Evolutionary conservation across 2,888 invertebrate genomes (phyloP), one percentile per base, ranked within the genome.

Genomic region (Sesia bembeciformis): DNA sequence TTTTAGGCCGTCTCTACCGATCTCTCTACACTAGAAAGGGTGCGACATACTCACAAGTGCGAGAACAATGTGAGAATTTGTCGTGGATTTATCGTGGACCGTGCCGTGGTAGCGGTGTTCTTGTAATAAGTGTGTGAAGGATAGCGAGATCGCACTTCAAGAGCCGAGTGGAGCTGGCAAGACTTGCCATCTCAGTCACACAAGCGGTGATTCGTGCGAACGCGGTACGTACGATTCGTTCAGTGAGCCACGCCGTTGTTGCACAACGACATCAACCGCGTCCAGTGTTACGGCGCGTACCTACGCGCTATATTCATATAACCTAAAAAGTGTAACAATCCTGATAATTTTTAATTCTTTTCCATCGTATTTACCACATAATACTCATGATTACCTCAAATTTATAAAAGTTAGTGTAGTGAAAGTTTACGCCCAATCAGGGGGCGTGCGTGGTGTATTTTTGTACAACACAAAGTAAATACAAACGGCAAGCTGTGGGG

Each of bases 401-500:
- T 84, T 84, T 76, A 79, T 89, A 87, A 72, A 40, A 78, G 80
- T 82, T 81, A 75, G 89, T 89, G 89, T 73, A 81, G 87, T 87
- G 88, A 73, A 50, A 74, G 72, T 76, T 76, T 69, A 76, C 85
- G 85, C 86, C 86, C 82, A 68, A 64, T 59, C 63, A 64, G 67
- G 68, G 81, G 88, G 88, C 81, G 83, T 79, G 65, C 81, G 87
- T 87, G 82, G 89, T 89, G 88, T 81, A 82, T 90, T 90, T 90
- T 90, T 90, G 91, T 91, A 91, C 84, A 82, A 74, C 80, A 82
- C 77, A 85, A 87, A 90, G 90, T 87, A 88, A 84, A 91, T 90
- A 92, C 91, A 94, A 93, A 95, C 93, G 94, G 93, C 96, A 96
- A 96, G 94, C 96, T 97, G 96, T 97, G 96, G 96, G 96, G 96